Base-by-base conservation (phyloP, 2,113 vertebrate genomes). In the Sturnus vulgaris region DNA sequence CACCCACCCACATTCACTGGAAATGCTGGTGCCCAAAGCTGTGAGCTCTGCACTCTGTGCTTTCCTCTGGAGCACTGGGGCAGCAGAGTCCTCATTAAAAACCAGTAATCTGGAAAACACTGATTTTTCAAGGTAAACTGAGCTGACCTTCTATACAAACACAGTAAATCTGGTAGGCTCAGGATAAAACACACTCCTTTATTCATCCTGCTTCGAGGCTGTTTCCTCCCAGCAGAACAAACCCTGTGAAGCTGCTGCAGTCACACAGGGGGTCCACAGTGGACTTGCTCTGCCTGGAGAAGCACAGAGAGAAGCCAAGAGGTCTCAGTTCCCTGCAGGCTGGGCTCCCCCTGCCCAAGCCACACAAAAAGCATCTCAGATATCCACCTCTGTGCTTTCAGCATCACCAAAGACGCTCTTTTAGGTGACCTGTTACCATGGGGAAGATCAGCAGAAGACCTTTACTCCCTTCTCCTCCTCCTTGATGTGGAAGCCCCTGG, bases 1-100 rank as follows among this genome's bases (percentile, higher is more conserved):
- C 7, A 1, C 4, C 23, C 12, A 1, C 40, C 30, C 46, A 44
- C 0, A 0, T 25, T 40, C 44, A 3, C 2, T n/a, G 53, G 56
- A 42, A 64, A 28, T 8, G 44, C 21, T 35, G 42, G 27, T 1
- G 2, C 73, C 31, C 27, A 22, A 6, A 90, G 50, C 12, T 24
- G 9, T 19, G 73, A 75, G 56, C 55, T 69, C 56, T 64, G 61
- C 39, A 12, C 7, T 0, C 0, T 10, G 50, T 8, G 19, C 79
- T 49, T 24, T 37, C 50, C 73, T 71, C 63, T 5, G 12, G 40
- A 63, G 81, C 56, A 9, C n/a, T 12, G 11, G 56, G 47, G 42
- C 86, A 95, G 66, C 31, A 53, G 31, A 79, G 28, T 3, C 33
- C 82, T 85, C n/a, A 8, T 49, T 39, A 64, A 17, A 35, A 52